These are phyloP conservation scores for Bombus confusus DNA, from an alignment of 1,140 invertebrate genomes.

Conservation along the genomic window DNA sequence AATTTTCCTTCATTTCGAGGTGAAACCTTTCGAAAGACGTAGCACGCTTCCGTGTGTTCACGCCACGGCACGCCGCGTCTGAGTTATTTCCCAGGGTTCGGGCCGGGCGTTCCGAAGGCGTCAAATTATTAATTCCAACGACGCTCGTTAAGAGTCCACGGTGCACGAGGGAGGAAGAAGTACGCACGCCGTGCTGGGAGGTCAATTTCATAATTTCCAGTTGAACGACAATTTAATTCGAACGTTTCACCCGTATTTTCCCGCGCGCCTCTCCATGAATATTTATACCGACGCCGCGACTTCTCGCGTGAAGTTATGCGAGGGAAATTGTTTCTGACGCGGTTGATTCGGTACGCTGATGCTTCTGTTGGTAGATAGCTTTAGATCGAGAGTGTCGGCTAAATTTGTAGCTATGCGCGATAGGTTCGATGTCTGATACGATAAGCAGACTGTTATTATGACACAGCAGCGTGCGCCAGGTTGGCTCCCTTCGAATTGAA, in stretches of 20 bases:
- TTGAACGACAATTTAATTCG: slow-evolving; percentile 11
- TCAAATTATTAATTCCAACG: slow-evolving; percentile 12
- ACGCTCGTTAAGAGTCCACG: not conserved
- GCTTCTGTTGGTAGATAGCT: not conserved
- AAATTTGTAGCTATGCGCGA: not conserved
- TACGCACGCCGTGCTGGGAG: not conserved
- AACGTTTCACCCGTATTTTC: not conserved
- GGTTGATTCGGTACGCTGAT: not conserved
- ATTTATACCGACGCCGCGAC: slow-evolving; percentile 1
- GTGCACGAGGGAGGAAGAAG: not conserved
- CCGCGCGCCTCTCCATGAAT: not conserved
- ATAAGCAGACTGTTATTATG: not conserved
- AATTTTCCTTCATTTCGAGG: not conserved
- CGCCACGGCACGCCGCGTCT: not conserved
- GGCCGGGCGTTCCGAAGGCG: not conserved
- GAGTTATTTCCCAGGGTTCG: not conserved
- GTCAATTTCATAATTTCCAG: slow-evolving; percentile 17
- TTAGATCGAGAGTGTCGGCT: not conserved
- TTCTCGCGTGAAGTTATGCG: not conserved
- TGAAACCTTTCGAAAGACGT: not conserved
- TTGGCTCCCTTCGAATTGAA: not conserved
- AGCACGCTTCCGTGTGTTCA: not conserved
- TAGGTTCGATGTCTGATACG: not conserved
- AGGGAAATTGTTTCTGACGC: not conserved
- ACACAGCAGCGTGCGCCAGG: not conserved